Percentiles rank a stretch among this genome's conserved stretches.
Conservation (phyloP, 2,113 vertebrate genomes). For the Sialia sialis region DNA sequence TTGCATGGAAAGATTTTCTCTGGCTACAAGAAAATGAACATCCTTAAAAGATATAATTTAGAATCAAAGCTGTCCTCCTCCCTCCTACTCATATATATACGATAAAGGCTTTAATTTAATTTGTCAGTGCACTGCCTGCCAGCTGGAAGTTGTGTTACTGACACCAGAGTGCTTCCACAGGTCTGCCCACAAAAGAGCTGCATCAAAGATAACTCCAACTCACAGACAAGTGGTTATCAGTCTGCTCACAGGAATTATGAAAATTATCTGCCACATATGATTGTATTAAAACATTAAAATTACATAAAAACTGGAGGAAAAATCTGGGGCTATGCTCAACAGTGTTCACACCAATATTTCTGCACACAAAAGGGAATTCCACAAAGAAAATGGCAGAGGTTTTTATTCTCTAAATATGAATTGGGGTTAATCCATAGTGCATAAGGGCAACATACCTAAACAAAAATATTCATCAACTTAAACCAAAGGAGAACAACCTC, state of each 20-base stretch:
- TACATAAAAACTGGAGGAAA: accelerated
- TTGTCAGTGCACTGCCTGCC: not conserved
- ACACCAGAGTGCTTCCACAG: not conserved
- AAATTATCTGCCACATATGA: not conserved
- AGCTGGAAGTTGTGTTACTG: not conserved
- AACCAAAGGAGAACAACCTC: not conserved
- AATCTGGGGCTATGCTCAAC: not conserved
- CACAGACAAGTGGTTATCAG: not conserved
- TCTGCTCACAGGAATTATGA: not conserved
- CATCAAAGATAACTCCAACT: not conserved
- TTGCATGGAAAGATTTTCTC: not conserved
- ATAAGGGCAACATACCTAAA: not conserved
- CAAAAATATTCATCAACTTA: not conserved
- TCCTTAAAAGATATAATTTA: not conserved
- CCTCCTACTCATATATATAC: not conserved
- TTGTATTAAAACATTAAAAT: not conserved
- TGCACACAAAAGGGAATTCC: not conserved
- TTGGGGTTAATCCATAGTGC: not conserved
- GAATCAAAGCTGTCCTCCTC: not conserved
- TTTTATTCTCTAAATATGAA: not conserved
- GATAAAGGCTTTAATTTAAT: not conserved
- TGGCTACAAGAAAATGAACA: not conserved
- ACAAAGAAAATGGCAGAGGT: not conserved
- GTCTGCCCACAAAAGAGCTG: not conserved
- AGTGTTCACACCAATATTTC: not conserved